These are phyloP conservation scores for Panagrolaimus sp. DNA, from an alignment of 1,140 invertebrate genomes.

Conservation along the genomic window DNA sequence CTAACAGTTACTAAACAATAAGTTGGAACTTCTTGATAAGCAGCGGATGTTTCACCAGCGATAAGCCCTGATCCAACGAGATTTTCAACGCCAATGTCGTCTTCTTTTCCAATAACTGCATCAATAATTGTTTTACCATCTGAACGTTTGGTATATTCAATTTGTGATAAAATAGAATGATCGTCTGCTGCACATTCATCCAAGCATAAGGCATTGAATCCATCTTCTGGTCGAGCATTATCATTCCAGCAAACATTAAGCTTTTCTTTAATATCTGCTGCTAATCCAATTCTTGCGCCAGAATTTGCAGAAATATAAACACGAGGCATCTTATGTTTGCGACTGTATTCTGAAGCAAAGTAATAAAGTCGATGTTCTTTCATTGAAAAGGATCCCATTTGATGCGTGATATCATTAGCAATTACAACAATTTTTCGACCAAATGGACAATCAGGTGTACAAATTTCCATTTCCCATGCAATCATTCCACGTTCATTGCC, in stretches of 20 bases:
- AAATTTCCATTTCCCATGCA: conserved; percentile 81
- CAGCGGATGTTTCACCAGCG: conserved; percentile 90
- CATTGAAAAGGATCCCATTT: conserved; percentile 93
- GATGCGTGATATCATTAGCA: conserved; percentile 87
- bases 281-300: conserved; percentile 90
- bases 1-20: conserved; percentile 94
- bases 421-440: conserved; percentile 73
- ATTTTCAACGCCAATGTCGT: conserved; percentile 95
- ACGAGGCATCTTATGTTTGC: conserved; percentile 77
- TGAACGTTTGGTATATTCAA: conserved; percentile 83
- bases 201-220: conserved; percentile 91
- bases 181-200: conserved; percentile 5
- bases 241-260: conserved; percentile 91
- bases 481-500: conserved; percentile 85
- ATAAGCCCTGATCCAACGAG: conserved; percentile 90
- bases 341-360: conserved; percentile 79
- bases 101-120: conserved; percentile 72
- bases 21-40: conserved; percentile 86
- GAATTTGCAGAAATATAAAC: conserved; percentile 93
- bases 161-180: conserved; percentile 70
- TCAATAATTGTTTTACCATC: conserved; percentile 88
- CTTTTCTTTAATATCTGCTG: conserved; percentile 87
- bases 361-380: conserved; percentile 85
- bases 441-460: conserved; percentile 84
- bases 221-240: conserved; percentile 79